Base-by-base conservation (phyloP, 2,888 invertebrate species). In the Cacoxenus indagator region DNA sequence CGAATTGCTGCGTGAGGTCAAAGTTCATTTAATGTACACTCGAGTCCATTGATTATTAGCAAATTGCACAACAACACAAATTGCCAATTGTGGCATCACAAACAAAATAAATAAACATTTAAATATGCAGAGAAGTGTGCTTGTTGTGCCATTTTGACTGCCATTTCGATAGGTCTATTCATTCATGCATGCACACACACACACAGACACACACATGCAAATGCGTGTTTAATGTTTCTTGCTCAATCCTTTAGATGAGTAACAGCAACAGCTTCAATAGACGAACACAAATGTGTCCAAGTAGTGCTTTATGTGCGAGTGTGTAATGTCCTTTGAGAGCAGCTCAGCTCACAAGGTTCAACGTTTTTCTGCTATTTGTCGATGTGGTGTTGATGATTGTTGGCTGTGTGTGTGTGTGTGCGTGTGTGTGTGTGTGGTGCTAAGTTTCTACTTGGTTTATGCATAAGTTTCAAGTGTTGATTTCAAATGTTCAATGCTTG, bases 1-100 rank as follows among this genome's bases (percentile, higher is more conserved):
- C n/a, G n/a, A n/a, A n/a, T n/a, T 14, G 5, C 14, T 37, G 37
- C 14, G 37, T 14, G 6, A 62, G 61, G 19, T 68, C 67, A 75
- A 81, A 81, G 84, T 81, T 80, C 84, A 83, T n/a, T n/a, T 81
- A 79, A 84, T 84, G 78, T 77, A 70, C 68, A 81, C 61, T 75
- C 68, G 46, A 76, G 61, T 11, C 68, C 78, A 82, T 74, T 78
- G 74, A 72, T 82, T 71, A 78, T 19, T 22, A 51, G 24, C 19
- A 74, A 71, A 75, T 80, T 84, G 83, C 84, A 80, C 84, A 84
- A 80, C 71, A 70, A 64, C n/a, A n/a, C n/a, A n/a, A n/a, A n/a
- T n/a, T n/a, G n/a, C n/a, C n/a, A n/a, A n/a, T n/a, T n/a, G n/a
- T n/a, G n/a, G n/a, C n/a, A n/a, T n/a, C n/a, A 64, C 11, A 24